These are phyloP conservation scores for Ceriagrion tenellum DNA, from an alignment of 2,888 invertebrate species.

Conservation along the genomic window DNA sequence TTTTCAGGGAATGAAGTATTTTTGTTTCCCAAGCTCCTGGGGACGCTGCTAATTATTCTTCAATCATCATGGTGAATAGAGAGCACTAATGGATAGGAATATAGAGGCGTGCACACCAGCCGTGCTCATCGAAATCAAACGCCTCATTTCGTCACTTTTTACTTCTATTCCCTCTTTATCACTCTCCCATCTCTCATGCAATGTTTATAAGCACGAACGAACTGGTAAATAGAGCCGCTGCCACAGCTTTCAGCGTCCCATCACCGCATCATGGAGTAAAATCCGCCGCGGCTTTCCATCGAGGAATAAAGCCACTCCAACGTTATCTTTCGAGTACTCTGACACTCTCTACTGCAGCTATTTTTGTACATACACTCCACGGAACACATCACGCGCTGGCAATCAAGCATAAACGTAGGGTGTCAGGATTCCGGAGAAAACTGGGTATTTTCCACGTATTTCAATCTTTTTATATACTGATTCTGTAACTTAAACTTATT, in stretches of 20 bases:
- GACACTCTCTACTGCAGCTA: not conserved
- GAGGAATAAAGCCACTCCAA: not conserved
- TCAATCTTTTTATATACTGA: too few species aligned
- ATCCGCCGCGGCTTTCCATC: not conserved
- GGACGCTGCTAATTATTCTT: too few species aligned
- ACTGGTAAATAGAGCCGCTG: not conserved
- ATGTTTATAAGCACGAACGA: not conserved
- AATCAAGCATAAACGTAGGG: constrained; percentile 2
- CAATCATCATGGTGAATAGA: too few species aligned
- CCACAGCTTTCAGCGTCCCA: not conserved
- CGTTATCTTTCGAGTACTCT: not conserved
- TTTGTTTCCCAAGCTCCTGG: too few species aligned
- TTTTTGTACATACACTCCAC: not conserved
- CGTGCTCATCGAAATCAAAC: too few species aligned
- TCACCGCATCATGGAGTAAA: not conserved
- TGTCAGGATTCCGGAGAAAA: too few species aligned
- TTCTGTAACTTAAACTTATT: too few species aligned
- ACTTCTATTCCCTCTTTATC: not conserved
- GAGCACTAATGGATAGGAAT: too few species aligned
- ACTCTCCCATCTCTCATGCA: not conserved
- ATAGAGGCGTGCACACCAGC: too few species aligned
- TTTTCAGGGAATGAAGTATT: too few species aligned
- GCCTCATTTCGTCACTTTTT: too few species aligned
- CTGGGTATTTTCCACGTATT: too few species aligned
- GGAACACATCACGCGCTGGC: not conserved